These are phyloP conservation scores for Plectrocnemia conspersa DNA, from an alignment of 1,140 invertebrate genomes.

Conservation along the genomic window DNA sequence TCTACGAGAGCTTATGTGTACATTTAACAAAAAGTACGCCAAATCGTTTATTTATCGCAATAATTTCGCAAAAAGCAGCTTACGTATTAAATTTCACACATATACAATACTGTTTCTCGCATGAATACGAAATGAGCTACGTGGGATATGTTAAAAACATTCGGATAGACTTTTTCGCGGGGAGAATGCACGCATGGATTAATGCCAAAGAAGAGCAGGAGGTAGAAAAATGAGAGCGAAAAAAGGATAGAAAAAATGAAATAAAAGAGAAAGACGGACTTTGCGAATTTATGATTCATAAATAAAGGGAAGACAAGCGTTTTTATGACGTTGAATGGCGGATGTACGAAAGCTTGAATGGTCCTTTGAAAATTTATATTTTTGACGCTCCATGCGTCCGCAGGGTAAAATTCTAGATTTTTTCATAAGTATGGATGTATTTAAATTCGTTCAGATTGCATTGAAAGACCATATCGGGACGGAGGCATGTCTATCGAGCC, in stretches of 20 bases:
- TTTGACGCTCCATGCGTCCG: neutral
- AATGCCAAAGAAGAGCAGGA: slow-evolving; percentile 16
- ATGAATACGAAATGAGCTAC: slow-evolving; percentile 18
- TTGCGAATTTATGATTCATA: slow-evolving; percentile 19
- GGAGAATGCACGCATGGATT: slow-evolving; percentile 22
- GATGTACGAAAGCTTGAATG: neutral
- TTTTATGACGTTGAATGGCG: slow-evolving; percentile 14
- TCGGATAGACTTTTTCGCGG: slow-evolving; percentile 5
- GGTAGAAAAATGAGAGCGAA: neutral
- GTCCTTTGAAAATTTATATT: neutral
- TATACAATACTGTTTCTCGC: too few relatives aligned
- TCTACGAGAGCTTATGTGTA: too few relatives aligned
- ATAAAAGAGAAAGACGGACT: slow-evolving; percentile 1
- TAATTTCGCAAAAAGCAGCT: too few relatives aligned
- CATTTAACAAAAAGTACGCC: too few relatives aligned
- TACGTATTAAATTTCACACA: too few relatives aligned
- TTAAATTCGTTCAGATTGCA: slow-evolving; percentile 1
- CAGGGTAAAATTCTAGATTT: neutral
- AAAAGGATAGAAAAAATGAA: slow-evolving; percentile 2
- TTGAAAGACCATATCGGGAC: neutral
- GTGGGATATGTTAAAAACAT: neutral
- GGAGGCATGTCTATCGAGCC: neutral
- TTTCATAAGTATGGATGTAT: slow-evolving; percentile 1
- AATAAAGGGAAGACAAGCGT: slow-evolving; percentile 12
- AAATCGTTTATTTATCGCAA: too few relatives aligned